Evolutionary conservation across 2,797 vertebrate genomes (phyloP).

Genomic region (Bryconaethiops microstoma): DNA sequence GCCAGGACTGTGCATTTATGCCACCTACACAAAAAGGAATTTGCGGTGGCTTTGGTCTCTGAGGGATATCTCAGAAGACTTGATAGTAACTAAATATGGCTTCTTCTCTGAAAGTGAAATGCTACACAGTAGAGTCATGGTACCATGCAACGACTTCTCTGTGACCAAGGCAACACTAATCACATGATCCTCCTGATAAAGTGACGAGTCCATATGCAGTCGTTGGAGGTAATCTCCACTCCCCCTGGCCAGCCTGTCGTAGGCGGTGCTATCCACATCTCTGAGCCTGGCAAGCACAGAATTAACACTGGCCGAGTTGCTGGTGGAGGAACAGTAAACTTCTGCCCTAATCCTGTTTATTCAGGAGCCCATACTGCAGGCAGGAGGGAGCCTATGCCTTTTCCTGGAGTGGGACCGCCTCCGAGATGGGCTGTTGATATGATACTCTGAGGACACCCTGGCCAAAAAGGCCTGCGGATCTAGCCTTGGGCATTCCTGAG

Average conservation of each 20-base stretch:
- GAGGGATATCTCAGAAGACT: slow-evolving; percentile 30
- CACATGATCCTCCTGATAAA: slow-evolving; percentile 48
- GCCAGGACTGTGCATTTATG: slow-evolving; percentile 77
- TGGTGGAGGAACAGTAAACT: slow-evolving; percentile 52
- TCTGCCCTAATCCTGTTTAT: slow-evolving; percentile 59
- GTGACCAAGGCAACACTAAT: slow-evolving; percentile 62
- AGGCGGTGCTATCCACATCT: slow-evolving; percentile 36
- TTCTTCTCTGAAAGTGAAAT: slow-evolving; percentile 18
- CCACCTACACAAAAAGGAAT: slow-evolving; percentile 78
- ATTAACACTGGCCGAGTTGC: slow-evolving; percentile 46
- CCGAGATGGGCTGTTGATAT: slow-evolving; percentile 58
- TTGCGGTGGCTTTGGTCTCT: slow-evolving; percentile 65
- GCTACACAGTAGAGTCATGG: slow-evolving; percentile 23
- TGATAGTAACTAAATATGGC: slow-evolving; percentile 27
- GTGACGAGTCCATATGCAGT: slow-evolving; percentile 65
- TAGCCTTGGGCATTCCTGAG: slow-evolving; percentile 79
- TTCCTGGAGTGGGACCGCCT: slow-evolving; percentile 31
- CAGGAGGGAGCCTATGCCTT: slow-evolving; percentile 43
- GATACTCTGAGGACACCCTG: slow-evolving; percentile 70
- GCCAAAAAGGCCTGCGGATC: slow-evolving; percentile 74
- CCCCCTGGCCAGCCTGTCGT: slow-evolving; percentile 15
- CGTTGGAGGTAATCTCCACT: slow-evolving; percentile 69
- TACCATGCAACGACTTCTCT: slow-evolving; percentile 20
- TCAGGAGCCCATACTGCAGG: slow-evolving; percentile 47
- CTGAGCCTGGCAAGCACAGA: slow-evolving; percentile 22